Base-by-base conservation (phyloP, 2,113 vertebrate genomes). In the Albula goreensis region DNA sequence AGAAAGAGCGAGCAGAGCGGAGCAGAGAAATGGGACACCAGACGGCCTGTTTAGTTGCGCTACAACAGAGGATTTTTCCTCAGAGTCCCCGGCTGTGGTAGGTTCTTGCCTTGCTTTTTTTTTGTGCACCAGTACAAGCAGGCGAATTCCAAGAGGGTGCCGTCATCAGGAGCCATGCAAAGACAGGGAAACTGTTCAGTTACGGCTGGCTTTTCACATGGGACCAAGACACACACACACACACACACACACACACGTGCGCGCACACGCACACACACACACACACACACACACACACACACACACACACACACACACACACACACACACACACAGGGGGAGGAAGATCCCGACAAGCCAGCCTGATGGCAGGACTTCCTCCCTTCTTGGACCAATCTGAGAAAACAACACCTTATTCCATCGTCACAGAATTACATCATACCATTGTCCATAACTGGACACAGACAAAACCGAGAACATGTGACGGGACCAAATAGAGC, bases 341-440 rank as follows among this genome's bases (percentile, higher is more conserved):
- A 41, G 31, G 31, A 41, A n/a, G 9, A 57, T 87, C 86, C 86
- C 84, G 52, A 78, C 49, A 86, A 87, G 85, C 90, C 87, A 87
- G 83, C 92, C 86, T 60, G 19, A 83, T 82, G 57, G 78, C 89
- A 84, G 66, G 87, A 85, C 87, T 90, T 90, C 88, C 70, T 49
- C 50, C 60, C 70, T 25, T n/a, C 63, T 52, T 31, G 78, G 70
- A 56, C 50, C 5, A 78, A 52, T 81, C 50, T 66, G 15, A 66
- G 60, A 66, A 15, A 66, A 3, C 12, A 9, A 81, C 2, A 31
- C 70, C 70, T 81, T 3, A 51, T 52, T 50, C 51, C 50, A n/a
- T 17, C 49, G 1, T 10, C 17, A 19, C 4, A 9, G 17, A 50
- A 51, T 81, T 48, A n/a, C 22, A 17, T 81, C 50, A 52, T 10